phyloP scores from a whole-genome alignment of 92 coral and sea anemone genomes.

The Pocillopora meandrina region DNA sequence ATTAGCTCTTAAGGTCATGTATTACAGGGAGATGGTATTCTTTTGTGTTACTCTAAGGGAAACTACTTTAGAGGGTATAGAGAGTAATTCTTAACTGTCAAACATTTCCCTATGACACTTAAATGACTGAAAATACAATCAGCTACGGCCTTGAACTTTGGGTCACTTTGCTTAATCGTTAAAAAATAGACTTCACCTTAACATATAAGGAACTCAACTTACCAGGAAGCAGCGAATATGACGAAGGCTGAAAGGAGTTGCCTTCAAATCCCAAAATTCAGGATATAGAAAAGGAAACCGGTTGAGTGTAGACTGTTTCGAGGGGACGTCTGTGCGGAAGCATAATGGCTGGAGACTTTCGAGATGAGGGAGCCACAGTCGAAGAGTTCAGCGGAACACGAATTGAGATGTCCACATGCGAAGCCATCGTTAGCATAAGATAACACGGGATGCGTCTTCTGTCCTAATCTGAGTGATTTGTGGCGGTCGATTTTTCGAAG shows the following conservation, averaged over 20 bases:
- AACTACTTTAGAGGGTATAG: no score
- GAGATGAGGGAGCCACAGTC: not conserved
- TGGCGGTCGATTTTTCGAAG: conserved; percentile 28
- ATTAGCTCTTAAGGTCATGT: no score
- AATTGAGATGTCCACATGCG: not conserved
- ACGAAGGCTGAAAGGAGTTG: not conserved
- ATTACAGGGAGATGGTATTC: no score
- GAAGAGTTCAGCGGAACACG: not conserved
- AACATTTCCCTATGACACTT: no score
- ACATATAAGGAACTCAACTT: not conserved
- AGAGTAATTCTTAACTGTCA: no score
- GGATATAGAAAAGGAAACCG: conserved; percentile 34
- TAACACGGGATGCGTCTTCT: not conserved
- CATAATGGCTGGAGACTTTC: not conserved
- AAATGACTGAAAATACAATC: no score
- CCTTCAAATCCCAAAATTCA: conserved; percentile 29
- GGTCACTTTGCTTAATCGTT: not conserved
- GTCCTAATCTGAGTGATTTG: not conserved
- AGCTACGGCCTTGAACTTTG: no score
- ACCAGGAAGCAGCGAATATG: not conserved
- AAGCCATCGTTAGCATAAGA: not conserved
- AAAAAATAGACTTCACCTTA: not conserved
- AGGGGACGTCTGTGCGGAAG: not conserved
- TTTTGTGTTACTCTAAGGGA: no score
- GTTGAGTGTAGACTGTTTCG: conserved; percentile 17